Conservation (phyloP, 2,113 vertebrate genomes). For the Phoxinus phoxinus region DNA sequence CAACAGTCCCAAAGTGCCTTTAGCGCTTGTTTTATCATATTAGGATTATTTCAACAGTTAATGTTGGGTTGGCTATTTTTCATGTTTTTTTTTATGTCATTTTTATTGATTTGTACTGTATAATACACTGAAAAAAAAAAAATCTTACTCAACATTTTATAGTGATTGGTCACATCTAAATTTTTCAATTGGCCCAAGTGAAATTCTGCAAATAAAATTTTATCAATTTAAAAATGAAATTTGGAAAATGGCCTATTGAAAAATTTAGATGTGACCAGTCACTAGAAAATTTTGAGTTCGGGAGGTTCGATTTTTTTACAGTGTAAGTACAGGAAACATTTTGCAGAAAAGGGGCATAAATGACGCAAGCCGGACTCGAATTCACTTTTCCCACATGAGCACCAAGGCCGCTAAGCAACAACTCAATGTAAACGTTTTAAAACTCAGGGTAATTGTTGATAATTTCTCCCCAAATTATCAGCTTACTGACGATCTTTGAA, state of each 20-base stretch:
- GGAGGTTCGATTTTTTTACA: too few species aligned
- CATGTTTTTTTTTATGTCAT: neutral
- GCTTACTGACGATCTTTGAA: neutral
- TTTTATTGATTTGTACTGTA: neutral
- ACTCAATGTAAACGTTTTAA: neutral
- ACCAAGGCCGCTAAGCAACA: neutral
- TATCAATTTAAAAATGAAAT: too few species aligned
- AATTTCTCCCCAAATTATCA: neutral
- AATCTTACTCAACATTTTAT: too few species aligned
- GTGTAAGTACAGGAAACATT: neutral
- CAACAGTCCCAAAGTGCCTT: neutral
- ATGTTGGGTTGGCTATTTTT: neutral
- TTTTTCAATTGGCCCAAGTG: too few species aligned
- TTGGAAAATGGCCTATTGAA: too few species aligned
- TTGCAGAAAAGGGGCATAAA: neutral
- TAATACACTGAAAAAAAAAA: too few species aligned
- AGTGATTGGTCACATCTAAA: too few species aligned
- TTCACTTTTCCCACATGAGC: neutral
- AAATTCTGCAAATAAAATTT: too few species aligned
- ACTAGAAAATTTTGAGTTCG: too few species aligned
- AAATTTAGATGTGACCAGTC: too few species aligned
- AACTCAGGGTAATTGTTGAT: neutral
- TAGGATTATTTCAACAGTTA: neutral
- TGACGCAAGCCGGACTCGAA: neutral
- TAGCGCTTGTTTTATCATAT: neutral